Conservation (phyloP, 2,888 invertebrate species). For the Drosophila subquinaria region DNA sequence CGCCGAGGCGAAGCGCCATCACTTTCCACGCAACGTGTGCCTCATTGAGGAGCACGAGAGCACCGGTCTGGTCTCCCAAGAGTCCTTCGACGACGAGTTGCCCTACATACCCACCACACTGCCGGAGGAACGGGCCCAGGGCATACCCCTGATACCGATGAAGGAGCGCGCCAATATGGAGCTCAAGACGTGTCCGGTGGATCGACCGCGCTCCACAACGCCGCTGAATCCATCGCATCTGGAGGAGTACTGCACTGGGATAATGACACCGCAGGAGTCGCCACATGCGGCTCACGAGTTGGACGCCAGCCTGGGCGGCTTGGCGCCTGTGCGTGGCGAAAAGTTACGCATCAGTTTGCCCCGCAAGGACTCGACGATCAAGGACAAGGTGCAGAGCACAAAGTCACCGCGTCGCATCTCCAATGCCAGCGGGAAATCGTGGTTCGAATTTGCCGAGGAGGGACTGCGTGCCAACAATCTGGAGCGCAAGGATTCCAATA, state of each 20-base stretch:
- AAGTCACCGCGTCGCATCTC: slow-evolving; percentile 87
- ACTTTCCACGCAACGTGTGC: slow-evolving; percentile 87
- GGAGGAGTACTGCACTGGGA: slow-evolving; percentile 89
- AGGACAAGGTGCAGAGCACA: slow-evolving; percentile 83
- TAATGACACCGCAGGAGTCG: slow-evolving; percentile 72
- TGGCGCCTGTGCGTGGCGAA: slow-evolving; percentile 85
- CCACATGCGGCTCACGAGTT: slow-evolving; percentile 42
- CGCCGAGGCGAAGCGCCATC: slow-evolving; percentile 82
- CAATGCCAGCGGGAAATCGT: slow-evolving; percentile 86
- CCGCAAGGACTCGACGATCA: slow-evolving; percentile 86
- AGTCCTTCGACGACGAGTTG: slow-evolving; percentile 94
- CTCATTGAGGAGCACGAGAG: slow-evolving; percentile 89
- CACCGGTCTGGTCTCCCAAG: slow-evolving; percentile 91
- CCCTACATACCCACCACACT: slow-evolving; percentile 96
- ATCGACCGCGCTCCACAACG: slow-evolving; percentile 90
- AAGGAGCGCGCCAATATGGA: slow-evolving; percentile 89
- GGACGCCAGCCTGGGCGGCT: slow-evolving; percentile 6
- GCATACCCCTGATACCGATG: slow-evolving; percentile 92
- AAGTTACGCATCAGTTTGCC: slow-evolving; percentile 91
- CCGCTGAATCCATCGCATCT: slow-evolving; percentile 90
- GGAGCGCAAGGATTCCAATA: slow-evolving; percentile 82
- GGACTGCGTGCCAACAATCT: slow-evolving; percentile 86
- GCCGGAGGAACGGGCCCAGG: slow-evolving; percentile 93
- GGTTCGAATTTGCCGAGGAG: slow-evolving; percentile 89
- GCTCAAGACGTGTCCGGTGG: slow-evolving; percentile 90